Evolutionary conservation across 2,888 invertebrate species (phyloP), one percentile per base, ranked within the genome.

Genomic region (Diplolepis rosae): DNA sequence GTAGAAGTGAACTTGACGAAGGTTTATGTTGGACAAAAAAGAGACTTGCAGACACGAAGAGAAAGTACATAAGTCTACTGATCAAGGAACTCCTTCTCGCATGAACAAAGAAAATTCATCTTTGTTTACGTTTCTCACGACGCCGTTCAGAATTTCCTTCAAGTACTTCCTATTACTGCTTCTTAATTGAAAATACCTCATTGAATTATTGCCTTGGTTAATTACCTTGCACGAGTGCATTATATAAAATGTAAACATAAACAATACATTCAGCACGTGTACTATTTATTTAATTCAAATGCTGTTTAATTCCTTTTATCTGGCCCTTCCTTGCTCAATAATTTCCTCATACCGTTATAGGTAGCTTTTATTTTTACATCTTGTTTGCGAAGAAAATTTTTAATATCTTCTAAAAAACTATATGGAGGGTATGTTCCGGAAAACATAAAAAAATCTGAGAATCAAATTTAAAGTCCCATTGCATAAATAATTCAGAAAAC

Each of bases 291-390:
- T 5, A 11, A 56, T 11, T 18, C 3, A 39, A 61, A 61, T 39
- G 61, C 24, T 6, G 13, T 39, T 39, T 39, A 6, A 35, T 24
- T 61, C 39, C n/a, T 56, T 39, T 89, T 89, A 89, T 88, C 89
- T 87, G 89, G 90, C 84, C 83, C 87, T 86, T 89, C 89, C 84
- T 88, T 78, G 77, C 90, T 89, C 85, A 84, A 85, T 85, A 89
- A 90, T 90, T 89, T 89, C 90, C 87, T 87, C 85, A 85, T 87
- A 85, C 89, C 86, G 50, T 42, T 15, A 28, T 24, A n/a, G 35
- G 5, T 61, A 45, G 13, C 35, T 9, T 9, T 35, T 35, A 2
- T 35, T 35, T 35, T 6, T 22, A 22, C 48, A n/a, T n/a, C n/a
- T n/a, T n/a, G n/a, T n/a, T n/a, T n/a, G n/a, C n/a, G n/a, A n/a